Conservation (phyloP, 1,140 invertebrate species). For the Hycleus phaleratus region DNA sequence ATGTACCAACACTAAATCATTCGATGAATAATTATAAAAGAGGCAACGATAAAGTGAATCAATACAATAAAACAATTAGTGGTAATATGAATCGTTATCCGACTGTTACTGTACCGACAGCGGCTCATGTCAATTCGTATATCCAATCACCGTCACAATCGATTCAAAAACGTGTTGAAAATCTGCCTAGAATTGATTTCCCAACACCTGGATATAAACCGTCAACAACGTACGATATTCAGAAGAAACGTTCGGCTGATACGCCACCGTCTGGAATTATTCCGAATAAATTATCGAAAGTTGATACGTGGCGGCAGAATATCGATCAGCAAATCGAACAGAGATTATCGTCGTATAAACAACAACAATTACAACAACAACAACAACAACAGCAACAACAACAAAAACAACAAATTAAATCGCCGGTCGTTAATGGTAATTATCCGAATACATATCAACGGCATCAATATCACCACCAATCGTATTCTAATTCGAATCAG, state of each 20-base stretch:
- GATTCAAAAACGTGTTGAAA: conserved; percentile 3
- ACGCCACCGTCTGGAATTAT: conserved; percentile 27
- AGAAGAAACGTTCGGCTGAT: conserved; percentile 39
- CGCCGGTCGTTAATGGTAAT: conserved; percentile 26
- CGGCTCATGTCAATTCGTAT: conserved; percentile 16
- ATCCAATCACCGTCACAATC: conserved; percentile 1
- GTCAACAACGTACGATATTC: conserved; percentile 16
- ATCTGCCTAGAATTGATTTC: conserved; percentile 28
- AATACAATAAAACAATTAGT: not conserved
- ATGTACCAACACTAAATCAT: conserved; percentile 32
- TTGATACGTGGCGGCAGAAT: conserved; percentile 46
- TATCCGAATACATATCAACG: conserved; percentile 21
- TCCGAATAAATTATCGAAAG: conserved; percentile 43
- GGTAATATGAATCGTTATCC: conserved; percentile 7
- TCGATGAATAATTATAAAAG: not conserved
- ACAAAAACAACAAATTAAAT: conserved; percentile 15
- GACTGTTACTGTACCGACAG: not conserved
- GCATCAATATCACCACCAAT: conserved; percentile 5
- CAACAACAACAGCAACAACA: conserved; percentile 17
- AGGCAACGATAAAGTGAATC: not conserved
- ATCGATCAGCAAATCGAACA: conserved; percentile 51
- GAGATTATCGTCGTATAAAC: conserved; percentile 39
- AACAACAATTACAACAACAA: conserved; percentile 5
- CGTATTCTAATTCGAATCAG: conserved; percentile 7
- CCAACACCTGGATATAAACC: conserved; percentile 17